A percentile compares a stretch with the other conserved stretches of the same genome.
Evolutionary conservation across 2,888 invertebrate genomes (phyloP).

Genomic region (Epirrhoe alternata): DNA sequence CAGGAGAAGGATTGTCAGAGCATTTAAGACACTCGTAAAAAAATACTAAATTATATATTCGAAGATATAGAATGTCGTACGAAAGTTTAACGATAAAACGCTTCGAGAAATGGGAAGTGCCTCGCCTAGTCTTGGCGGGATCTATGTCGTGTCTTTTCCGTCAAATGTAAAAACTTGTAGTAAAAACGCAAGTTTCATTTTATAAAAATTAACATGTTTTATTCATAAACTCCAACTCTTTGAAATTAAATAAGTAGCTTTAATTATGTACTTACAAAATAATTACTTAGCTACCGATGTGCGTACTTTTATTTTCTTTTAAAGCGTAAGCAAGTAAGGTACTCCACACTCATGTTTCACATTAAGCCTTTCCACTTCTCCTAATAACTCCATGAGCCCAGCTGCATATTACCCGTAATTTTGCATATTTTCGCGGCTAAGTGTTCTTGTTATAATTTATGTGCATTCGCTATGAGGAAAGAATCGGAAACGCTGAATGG

Average conservation of each 20-base stretch:
- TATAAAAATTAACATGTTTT: no score
- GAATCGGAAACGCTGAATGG: conserved; percentile 57
- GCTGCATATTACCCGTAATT: conserved; percentile 64
- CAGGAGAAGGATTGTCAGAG: no score
- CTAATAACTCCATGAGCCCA: conserved; percentile 64
- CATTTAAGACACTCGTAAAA: no score
- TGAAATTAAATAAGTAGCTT: background rate
- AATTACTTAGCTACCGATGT: background rate
- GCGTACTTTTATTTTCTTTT: background rate
- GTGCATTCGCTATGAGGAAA: conserved; percentile 68
- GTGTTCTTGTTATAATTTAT: conserved; percentile 67
- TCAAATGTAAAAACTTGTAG: no score
- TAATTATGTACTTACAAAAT: background rate
- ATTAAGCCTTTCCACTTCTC: conserved; percentile 62
- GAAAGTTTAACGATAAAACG: no score
- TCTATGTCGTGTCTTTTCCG: no score
- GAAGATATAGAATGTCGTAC: no score
- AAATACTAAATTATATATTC: no score
- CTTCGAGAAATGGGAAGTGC: no score
- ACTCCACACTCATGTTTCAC: conserved; percentile 17
- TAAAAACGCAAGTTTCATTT: no score
- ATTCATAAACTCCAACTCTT: background rate
- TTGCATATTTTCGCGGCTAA: conserved; percentile 69
- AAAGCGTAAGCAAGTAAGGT: background rate
- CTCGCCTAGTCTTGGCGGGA: no score